phyloP scores from a whole-genome alignment of 2,888 invertebrate genomes.

The Trichogramma dendrolimi region DNA sequence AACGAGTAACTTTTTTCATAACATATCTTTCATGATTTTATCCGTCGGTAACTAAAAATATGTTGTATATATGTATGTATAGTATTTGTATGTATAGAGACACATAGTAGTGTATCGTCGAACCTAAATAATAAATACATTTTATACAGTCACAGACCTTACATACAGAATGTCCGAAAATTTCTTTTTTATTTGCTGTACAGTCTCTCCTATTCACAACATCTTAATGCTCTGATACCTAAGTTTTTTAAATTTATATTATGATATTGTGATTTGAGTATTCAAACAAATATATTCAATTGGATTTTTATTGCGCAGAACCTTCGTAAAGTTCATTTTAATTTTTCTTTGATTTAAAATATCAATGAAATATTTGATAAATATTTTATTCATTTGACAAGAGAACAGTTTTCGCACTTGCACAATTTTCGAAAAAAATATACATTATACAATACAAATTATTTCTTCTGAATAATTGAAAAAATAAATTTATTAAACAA shows the following conservation, averaged over 20 bases:
- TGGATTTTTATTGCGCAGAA: constrained; percentile 7
- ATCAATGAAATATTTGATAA: background rate
- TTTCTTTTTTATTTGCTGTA: constrained; percentile 24
- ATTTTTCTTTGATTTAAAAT: constrained; percentile 4
- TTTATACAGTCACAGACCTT: constrained; percentile 50
- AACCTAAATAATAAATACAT: constrained; percentile 53
- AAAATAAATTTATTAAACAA: constrained; percentile 12
- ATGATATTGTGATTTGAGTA: constrained; percentile 1
- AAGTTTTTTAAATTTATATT: constrained; percentile 7
- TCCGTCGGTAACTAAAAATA: constrained; percentile 47
- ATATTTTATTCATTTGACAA: background rate
- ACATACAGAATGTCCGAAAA: constrained; percentile 49
- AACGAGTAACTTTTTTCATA: constrained; percentile 31
- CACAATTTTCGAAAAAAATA: too few species aligned
- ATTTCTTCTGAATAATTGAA: background rate
- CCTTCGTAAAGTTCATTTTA: background rate
- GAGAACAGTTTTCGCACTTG: too few species aligned
- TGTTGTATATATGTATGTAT: constrained; percentile 39
- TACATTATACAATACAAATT: background rate
- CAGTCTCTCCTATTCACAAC: constrained; percentile 21
- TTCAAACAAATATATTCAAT: constrained; percentile 7
- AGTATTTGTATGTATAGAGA: constrained; percentile 36
- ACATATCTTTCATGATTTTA: constrained; percentile 40
- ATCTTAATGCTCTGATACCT: constrained; percentile 16
- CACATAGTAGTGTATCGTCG: constrained; percentile 48